A percentile compares a stretch with the other conserved stretches of the same genome.
Evolutionary conservation across 1,140 invertebrate species (phyloP).

Genomic region (Metaphire vulgaris): DNA sequence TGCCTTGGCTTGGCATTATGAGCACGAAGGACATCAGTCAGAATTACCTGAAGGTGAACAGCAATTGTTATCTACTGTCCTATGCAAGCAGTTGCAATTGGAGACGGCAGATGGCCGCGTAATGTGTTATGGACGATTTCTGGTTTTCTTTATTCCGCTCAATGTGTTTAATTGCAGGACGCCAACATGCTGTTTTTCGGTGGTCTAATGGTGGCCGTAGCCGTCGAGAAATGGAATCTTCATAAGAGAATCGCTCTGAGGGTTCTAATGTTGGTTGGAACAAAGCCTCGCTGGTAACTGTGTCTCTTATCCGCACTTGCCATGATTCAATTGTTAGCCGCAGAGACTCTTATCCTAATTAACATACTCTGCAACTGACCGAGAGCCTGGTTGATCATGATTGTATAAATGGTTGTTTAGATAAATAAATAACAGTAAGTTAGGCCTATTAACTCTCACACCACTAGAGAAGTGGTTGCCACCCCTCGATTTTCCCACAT

Average conservation of each 20-base stretch:
- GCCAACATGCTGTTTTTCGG: constrained; percentile 72
- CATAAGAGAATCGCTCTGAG: constrained; percentile 75
- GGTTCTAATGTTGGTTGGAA: constrained; percentile 69
- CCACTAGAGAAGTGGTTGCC: too few species aligned
- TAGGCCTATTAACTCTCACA: too few species aligned
- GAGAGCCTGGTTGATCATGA: too few species aligned
- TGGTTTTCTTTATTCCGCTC: not conserved
- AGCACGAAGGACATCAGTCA: constrained; percentile 13
- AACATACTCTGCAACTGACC: too few species aligned
- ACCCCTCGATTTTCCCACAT: too few species aligned
- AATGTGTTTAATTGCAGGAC: constrained; percentile 34
- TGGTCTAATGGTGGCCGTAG: constrained; percentile 70
- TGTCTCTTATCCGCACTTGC: too few species aligned
- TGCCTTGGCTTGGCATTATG: constrained; percentile 54
- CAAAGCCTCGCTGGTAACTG: constrained; percentile 47
- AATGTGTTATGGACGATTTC: not conserved
- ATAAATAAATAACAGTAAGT: too few species aligned
- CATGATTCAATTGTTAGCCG: too few species aligned
- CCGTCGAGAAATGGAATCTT: constrained; percentile 75
- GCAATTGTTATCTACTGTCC: not conserved
- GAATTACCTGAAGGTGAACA: constrained; percentile 29
- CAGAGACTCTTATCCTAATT: too few species aligned
- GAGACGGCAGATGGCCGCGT: too few species aligned
- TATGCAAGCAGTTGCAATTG: not conserved
- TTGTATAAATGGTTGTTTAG: too few species aligned